phyloP scores from a whole-genome alignment of 2,888 invertebrate species.

The Desoria tigrina region DNA sequence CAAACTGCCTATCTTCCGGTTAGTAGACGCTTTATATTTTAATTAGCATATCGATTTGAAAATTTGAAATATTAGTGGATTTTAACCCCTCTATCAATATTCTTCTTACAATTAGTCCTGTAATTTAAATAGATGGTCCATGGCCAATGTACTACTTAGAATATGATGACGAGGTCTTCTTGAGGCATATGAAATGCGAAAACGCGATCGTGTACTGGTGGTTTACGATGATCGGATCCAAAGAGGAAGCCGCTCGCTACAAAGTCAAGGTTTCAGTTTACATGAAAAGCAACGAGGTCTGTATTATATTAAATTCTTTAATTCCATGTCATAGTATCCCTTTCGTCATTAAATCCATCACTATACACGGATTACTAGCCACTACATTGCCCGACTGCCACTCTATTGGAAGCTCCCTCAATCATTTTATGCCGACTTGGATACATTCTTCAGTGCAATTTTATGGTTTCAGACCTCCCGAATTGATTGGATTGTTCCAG shows the following conservation, averaged over 20 bases:
- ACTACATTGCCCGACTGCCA: neutral
- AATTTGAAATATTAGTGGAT: neutral
- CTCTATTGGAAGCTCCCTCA: no score
- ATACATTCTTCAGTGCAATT: neutral
- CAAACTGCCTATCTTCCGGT: conserved; percentile 38
- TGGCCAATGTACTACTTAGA: conserved; percentile 47
- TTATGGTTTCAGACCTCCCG: conserved; percentile 25
- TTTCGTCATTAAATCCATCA: neutral
- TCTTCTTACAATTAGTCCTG: no score
- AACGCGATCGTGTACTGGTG: conserved; percentile 44
- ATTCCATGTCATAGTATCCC: neutral
- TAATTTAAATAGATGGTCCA: conserved; percentile 46
- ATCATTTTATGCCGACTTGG: no score
- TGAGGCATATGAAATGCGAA: conserved; percentile 44
- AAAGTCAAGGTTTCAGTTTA: conserved; percentile 43
- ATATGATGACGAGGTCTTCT: conserved; percentile 41
- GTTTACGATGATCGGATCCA: conserved; percentile 45
- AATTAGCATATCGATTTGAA: neutral
- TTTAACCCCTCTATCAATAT: no score
- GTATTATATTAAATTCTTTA: no score
- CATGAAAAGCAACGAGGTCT: conserved; percentile 44
- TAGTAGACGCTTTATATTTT: neutral
- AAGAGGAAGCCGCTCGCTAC: conserved; percentile 38
- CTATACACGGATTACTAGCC: neutral
- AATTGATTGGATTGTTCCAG: conserved; percentile 45